A percentile compares a stretch with the other conserved stretches of the same genome.
Conservation (phyloP, 2,113 vertebrate genomes). For the Manacus vitellinus region DNA sequence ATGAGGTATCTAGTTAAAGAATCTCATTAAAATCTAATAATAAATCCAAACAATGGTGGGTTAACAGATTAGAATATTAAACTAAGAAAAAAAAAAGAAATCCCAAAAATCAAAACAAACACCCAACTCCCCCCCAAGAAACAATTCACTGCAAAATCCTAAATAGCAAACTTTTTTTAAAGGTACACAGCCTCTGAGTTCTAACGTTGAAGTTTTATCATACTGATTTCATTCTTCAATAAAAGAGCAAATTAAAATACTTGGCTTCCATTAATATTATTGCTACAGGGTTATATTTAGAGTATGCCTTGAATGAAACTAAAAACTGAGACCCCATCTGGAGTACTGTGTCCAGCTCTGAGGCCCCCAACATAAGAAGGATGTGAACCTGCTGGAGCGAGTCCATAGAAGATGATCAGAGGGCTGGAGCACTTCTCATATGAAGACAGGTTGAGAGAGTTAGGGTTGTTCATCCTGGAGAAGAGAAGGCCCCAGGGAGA, state of each 20-base stretch:
- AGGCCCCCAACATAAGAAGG: not conserved
- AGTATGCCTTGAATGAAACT: not conserved
- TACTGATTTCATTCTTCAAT: not conserved
- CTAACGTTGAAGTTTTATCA: not conserved
- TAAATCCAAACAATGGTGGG: not conserved
- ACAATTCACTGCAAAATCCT: not conserved
- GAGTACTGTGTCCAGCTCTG: not conserved
- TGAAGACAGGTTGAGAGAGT: not conserved
- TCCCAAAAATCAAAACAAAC: not conserved
- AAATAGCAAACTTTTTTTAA: not conserved
- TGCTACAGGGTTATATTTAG: not conserved
- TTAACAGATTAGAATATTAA: not conserved
- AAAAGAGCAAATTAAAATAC: not conserved
- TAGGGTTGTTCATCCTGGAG: not conserved
- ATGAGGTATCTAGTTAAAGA: not conserved
- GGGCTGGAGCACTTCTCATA: fast-evolving
- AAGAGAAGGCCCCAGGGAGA: not conserved
- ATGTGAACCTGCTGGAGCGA: not conserved
- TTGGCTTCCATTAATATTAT: not conserved
- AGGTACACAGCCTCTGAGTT: not conserved
- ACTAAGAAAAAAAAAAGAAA: not conserved
- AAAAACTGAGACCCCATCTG: not conserved
- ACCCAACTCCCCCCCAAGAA: not conserved
- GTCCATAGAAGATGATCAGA: not conserved
- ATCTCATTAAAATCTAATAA: not conserved